phyloP scores from a whole-genome alignment of 1,140 invertebrate species.

The Lordiphosa clarofinis region DNA sequence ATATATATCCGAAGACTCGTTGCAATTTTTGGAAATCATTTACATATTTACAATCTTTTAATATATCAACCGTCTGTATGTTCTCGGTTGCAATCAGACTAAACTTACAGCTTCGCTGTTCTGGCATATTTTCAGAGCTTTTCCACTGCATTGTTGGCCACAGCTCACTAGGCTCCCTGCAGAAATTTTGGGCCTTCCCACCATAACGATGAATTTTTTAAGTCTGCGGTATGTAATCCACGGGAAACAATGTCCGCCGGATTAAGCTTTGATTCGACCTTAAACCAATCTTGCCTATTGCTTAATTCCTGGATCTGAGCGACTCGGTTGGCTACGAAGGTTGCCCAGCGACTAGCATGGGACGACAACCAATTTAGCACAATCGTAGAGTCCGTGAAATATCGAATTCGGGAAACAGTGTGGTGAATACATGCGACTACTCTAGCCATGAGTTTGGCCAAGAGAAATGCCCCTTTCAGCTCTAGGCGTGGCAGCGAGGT shows the following conservation, averaged over 20 bases:
- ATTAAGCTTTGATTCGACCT: conserved; percentile 8
- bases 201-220: conserved; percentile 11
- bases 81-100: conserved; percentile 2
- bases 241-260: conserved; percentile 7
- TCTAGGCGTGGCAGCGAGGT: conserved; percentile 5
- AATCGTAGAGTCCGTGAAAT: conserved; percentile 44
- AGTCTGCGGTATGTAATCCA: conserved; percentile 2
- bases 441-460: neutral
- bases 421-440: neutral
- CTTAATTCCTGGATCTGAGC: conserved; percentile 4
- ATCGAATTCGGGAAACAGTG: neutral
- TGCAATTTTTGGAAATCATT: conserved; percentile 5
- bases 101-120: conserved; percentile 7
- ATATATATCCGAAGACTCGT: conserved; percentile 12
- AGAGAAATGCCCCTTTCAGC: neutral
- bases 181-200: conserved; percentile 12
- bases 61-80: neutral
- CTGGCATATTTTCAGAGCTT: conserved; percentile 1
- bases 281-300: conserved; percentile 5
- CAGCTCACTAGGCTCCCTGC: neutral
- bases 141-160: conserved; percentile 2
- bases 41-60: conserved; percentile 4
- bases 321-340: conserved; percentile 14
- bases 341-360: conserved; percentile 14
- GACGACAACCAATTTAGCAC: conserved; percentile 45